A percentile compares a stretch with the other conserved stretches of the same genome.
These are phyloP conservation scores for Anolis carolinensis DNA, from an alignment of 2,113 vertebrate genomes.

Conservation along the genomic window DNA sequence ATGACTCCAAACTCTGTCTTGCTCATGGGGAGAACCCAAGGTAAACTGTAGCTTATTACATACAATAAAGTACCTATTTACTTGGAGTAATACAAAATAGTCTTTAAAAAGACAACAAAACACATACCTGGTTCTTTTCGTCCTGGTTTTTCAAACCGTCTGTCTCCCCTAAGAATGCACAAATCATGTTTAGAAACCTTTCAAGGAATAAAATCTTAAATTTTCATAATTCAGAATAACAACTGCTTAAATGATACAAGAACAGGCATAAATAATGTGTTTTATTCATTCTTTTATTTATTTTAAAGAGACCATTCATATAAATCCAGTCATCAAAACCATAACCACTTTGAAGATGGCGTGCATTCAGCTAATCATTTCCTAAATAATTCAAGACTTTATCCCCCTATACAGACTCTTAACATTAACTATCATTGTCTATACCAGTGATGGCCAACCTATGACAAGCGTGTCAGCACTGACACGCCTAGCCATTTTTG, in stretches of 20 bases:
- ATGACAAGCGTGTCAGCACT: no score
- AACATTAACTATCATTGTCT: background rate
- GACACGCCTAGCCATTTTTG: no score
- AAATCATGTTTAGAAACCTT: conserved; percentile 49
- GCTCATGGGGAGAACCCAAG: background rate
- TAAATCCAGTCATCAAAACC: background rate
- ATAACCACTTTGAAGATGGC: background rate
- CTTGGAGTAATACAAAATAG: background rate
- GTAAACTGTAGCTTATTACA: background rate
- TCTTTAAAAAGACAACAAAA: background rate
- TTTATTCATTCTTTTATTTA: background rate
- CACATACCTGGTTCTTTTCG: conserved; percentile 97
- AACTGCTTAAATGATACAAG: background rate
- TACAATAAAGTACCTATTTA: background rate
- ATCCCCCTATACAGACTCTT: background rate
- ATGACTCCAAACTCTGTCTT: background rate
- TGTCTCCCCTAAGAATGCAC: conserved; percentile 87
- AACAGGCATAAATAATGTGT: background rate
- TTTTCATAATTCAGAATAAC: conserved; percentile 3
- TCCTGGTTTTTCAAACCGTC: conserved; percentile 98
- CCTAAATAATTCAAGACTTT: background rate
- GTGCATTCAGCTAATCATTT: background rate
- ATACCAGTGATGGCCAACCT: no score
- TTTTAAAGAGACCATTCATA: background rate
- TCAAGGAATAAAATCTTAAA: conserved; percentile 61